Conservation (phyloP, 2,888 invertebrate genomes). For the Liodrosophila aerea region DNA sequence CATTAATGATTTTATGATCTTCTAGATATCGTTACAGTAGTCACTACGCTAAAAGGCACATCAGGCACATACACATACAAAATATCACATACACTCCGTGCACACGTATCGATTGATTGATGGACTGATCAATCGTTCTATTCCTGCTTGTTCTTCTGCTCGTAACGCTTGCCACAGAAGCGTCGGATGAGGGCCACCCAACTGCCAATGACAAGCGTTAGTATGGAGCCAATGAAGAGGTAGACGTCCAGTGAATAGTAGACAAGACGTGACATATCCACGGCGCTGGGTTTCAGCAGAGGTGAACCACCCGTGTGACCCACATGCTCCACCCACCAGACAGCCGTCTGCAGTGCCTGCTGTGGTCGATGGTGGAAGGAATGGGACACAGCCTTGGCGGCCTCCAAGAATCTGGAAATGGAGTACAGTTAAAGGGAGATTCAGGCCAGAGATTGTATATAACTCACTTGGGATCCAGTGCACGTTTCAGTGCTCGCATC, state of each 20-base stretch:
- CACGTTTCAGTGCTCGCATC: conserved; percentile 82
- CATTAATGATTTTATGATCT: too few species aligned
- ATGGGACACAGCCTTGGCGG: conserved; percentile 83
- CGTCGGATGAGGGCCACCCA: conserved; percentile 67
- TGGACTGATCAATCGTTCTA: too few species aligned
- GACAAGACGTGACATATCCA: conserved; percentile 75
- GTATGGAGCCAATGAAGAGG: conserved; percentile 51
- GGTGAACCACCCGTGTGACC: conserved; percentile 85
- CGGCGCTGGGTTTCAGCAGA: conserved; percentile 83
- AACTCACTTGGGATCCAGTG: conserved; percentile 83
- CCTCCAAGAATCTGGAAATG: conserved; percentile 69
- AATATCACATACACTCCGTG: conserved; percentile 65
- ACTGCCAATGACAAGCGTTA: conserved; percentile 52
- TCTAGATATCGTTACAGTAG: background rate
- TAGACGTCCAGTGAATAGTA: conserved; percentile 81
- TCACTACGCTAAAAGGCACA: conserved; percentile 19
- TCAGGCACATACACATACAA: conserved; percentile 27
- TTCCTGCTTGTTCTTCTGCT: conserved; percentile 55
- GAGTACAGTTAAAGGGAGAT: too few species aligned
- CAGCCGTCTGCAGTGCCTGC: conserved; percentile 84
- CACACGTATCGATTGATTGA: background rate
- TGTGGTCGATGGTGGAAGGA: conserved; percentile 84
- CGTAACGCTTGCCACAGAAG: conserved; percentile 40
- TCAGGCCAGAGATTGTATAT: rapidly evolving
- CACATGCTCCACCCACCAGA: conserved; percentile 88